Conservation (phyloP, 2,888 invertebrate genomes). For the Plemyria rubiginata region DNA sequence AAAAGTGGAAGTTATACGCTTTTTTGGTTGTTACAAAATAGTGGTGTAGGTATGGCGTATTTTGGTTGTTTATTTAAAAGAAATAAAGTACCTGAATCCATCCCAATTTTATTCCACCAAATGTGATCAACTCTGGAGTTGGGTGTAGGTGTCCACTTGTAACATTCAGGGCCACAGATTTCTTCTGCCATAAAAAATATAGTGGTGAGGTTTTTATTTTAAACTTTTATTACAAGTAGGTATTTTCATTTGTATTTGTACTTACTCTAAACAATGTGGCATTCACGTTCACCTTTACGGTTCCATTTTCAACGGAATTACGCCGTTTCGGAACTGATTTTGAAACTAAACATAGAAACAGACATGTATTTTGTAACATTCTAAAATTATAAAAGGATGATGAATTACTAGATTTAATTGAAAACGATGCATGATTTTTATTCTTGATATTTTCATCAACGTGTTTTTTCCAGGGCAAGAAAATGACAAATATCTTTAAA, state of each 20-base stretch:
- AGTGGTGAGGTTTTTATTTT: no score
- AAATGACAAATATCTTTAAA: background rate
- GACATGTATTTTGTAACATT: background rate
- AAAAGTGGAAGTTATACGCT: no score
- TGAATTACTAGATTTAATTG: no score
- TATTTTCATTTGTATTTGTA: no score
- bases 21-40: no score
- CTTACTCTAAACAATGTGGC: background rate
- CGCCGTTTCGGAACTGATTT: conserved; percentile 9
- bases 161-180: background rate
- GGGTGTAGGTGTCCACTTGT: conserved; percentile 34
- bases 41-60: no score
- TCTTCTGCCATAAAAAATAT: conserved; percentile 7
- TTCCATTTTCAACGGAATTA: conserved; percentile 4
- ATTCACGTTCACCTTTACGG: background rate
- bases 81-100: conserved; percentile 87
- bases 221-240: no score
- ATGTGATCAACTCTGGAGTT: conserved; percentile 56
- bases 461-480: background rate
- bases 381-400: background rate
- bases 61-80: background rate
- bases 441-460: no score
- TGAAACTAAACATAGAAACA: conserved; percentile 9
- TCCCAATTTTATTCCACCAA: conserved; percentile 89
- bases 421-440: no score